phyloP scores from a whole-genome alignment of 2,113 vertebrate species.

The Tachycineta bicolor region DNA sequence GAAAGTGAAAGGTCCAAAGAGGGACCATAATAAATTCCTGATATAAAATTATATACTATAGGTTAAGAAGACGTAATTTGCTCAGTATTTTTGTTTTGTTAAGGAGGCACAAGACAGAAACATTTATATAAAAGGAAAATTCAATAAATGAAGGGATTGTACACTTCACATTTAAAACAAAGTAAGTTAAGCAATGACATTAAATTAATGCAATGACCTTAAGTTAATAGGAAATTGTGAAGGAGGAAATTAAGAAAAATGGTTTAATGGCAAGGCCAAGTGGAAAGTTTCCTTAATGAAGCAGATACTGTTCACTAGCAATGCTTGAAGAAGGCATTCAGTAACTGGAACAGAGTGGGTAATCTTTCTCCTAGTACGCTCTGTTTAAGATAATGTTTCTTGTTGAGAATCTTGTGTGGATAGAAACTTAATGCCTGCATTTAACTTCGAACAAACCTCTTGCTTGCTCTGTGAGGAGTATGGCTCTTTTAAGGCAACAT shows the following conservation, averaged over 20 bases:
- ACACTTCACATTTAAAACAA: slow-evolving; percentile 9
- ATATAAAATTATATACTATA: neutral
- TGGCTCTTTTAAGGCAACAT: neutral
- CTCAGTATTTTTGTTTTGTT: neutral
- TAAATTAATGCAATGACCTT: slow-evolving; percentile 6
- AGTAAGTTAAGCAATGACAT: slow-evolving; percentile 7
- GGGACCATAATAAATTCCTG: neutral
- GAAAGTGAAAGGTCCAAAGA: neutral
- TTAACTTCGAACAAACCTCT: slow-evolving; percentile 1
- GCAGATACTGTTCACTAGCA: slow-evolving; percentile 6
- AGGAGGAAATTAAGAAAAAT: slow-evolving; percentile 36
- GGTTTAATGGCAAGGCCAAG: neutral
- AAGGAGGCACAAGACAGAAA: neutral
- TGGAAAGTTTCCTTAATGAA: slow-evolving; percentile 28
- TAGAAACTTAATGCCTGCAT: neutral
- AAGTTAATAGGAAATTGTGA: slow-evolving; percentile 24
- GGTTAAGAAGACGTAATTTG: neutral
- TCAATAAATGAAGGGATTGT: neutral
- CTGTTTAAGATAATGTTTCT: slow-evolving; percentile 19
- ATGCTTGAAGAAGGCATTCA: slow-evolving; percentile 15
- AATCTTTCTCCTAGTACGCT: slow-evolving; percentile 7
- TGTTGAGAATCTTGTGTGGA: neutral
- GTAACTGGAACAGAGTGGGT: neutral
- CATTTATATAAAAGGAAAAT: neutral
- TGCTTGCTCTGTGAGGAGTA: neutral